Base-by-base conservation (phyloP, 2,113 vertebrate genomes). In the Eira barbara region DNA sequence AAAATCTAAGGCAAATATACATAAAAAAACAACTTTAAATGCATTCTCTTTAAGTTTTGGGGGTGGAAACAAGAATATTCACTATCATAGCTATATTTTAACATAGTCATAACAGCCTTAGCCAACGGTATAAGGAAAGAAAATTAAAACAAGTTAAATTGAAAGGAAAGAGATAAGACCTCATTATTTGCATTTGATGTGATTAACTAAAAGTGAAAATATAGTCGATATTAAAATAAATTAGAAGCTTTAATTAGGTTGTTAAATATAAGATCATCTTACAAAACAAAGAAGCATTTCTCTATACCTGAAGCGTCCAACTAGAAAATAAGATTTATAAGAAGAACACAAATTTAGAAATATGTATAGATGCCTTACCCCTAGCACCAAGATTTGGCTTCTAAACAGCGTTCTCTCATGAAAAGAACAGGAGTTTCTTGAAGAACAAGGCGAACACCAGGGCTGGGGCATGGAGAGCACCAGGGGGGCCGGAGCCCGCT, bases 221-320 rank as follows among this genome's bases (percentile, higher is more conserved):
- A 45, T 7, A 8, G 25, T n/a, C 34, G 10, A 59, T 39, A 69
- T 39, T 39, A 73, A 25, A 31, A 45, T 12, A 90, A 87, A 6
- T 45, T 57, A 82, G 82, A 92, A 59, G n/a, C 55, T 79, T 89
- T 95, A 87, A 39, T 25, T 61, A 80, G 86, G 47, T 73, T 57
- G 61, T 34, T 59, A 86, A 93, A 73, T n/a, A 31, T n/a, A 63
- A 52, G 27, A 57, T 39, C 25, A 84, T 82, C 69, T 67, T 55
- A 71, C 4, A 47, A 74, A 74, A 74, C n/a, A 55, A 86, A 27
- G 23, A 11, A 18, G 15, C 11, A 90, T 61, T 80, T 73, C 34
- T 74, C 25, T 36, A 34, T 57, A 57, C 1, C 36, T 78, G 13
- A 5, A 61, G n/a, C 34, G 2, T 67, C 39, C 59, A 83, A 67